Evolutionary conservation across 2,888 invertebrate genomes (phyloP), one percentile per base, ranked within the genome.

Genomic region (Marasmarcha lunaedactyla): DNA sequence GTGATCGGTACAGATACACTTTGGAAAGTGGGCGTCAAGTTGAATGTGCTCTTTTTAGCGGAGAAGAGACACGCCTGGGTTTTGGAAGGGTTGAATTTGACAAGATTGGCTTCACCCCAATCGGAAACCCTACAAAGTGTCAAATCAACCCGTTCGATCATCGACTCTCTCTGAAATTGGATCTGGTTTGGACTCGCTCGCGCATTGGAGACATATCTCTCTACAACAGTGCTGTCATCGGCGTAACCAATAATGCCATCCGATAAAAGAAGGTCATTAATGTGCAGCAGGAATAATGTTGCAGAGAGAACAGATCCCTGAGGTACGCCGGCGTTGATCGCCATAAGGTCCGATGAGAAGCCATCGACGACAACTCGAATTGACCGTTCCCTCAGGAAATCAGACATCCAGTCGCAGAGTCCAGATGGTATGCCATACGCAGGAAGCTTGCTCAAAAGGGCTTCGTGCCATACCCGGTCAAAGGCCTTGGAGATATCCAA

Each of bases 61-160:
- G 42, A 36, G 33, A 47, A 45, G 1, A 47, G 35, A 36, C 39
- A 43, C 33, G 40, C 40, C 30, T 43, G 42, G n/a, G 43, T 43
- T 45, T 45, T 45, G 27, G 37, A 14, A 11, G 43, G 39, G 35
- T 43, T 47, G 39, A 47, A 47, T 14, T 20, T 36, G 13, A 43
- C 26, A n/a, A 41, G 26, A 33, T 41, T 41, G 9, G 36, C 33
- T 2, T 40, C 40, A 25, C 40, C 38, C 40, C 41, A 43, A 36
- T 20, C 14, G 15, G 36, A 15, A 7, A 40, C 36, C 2, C 2
- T 2, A n/a, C 14, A 9, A n/a, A 39, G 14, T 2, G 39, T 26
- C 35, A 34, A 20, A 12, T 34, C 15, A 10, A 15, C n/a, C 2
- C 36, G 33, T 33, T 40, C n/a, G 9, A 15, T 15, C 20, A 20